Percentiles rank a stretch among this genome's conserved stretches.
Evolutionary conservation across 2,113 vertebrate genomes (phyloP).

Genomic region (Spea bombifrons): DNA sequence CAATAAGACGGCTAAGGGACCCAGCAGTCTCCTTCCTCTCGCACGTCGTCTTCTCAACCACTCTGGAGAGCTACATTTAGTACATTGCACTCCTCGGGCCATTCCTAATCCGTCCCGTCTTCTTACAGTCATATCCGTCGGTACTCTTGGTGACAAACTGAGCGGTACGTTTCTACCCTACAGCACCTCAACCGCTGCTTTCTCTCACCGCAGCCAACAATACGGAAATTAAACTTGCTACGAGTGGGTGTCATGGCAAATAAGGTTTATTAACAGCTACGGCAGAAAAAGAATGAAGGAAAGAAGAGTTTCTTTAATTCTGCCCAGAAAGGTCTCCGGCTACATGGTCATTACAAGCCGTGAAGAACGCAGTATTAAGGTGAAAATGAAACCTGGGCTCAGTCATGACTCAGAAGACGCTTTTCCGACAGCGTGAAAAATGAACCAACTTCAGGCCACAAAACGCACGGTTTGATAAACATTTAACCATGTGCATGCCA

Average conservation of each 20-base stretch:
- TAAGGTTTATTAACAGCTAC: background rate
- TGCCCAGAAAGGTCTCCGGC: background rate
- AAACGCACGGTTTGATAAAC: too few species aligned
- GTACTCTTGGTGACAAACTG: slow-evolving; percentile 13
- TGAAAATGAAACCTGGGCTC: slow-evolving; percentile 11
- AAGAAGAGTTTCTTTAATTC: background rate
- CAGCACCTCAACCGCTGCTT: background rate
- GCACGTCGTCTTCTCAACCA: background rate
- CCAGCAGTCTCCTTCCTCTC: background rate
- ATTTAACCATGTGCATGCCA: too few species aligned
- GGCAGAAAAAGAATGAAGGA: background rate
- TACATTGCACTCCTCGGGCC: background rate
- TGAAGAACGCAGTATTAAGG: slow-evolving; percentile 1
- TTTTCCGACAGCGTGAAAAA: background rate
- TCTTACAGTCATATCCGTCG: slow-evolving; percentile 14
- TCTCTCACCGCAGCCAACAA: background rate
- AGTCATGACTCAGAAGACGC: background rate
- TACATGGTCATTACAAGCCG: slow-evolving; percentile 10
- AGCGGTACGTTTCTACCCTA: slow-evolving; percentile 20
- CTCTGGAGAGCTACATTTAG: background rate
- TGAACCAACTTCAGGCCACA: background rate
- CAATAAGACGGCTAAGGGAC: background rate
- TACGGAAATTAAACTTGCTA: background rate
- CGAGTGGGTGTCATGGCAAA: slow-evolving; percentile 22
- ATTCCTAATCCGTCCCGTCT: slow-evolving; percentile 29